A percentile compares a stretch with the other conserved stretches of the same genome.
phyloP scores from a whole-genome alignment of 2,888 invertebrate genomes.

The Lutraria lutraria region DNA sequence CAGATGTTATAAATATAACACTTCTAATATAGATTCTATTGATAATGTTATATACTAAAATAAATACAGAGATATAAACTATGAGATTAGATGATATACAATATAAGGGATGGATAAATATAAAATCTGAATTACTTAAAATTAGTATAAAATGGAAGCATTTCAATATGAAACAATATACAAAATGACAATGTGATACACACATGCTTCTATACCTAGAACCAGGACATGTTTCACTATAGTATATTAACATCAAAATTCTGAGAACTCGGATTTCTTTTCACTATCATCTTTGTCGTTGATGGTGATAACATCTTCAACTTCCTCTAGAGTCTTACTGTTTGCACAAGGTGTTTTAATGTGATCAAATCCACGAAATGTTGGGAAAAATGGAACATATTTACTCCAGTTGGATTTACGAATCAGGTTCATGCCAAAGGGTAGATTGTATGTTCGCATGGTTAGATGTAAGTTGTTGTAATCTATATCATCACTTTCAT shows the following conservation, averaged over 20 bases:
- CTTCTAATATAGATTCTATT: no score
- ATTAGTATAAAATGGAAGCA: no score
- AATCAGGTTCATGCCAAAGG: slow-evolving; percentile 62
- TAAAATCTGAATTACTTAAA: no score
- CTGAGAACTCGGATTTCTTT: slow-evolving; percentile 32
- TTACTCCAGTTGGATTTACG: slow-evolving; percentile 56
- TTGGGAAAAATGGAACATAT: slow-evolving; percentile 66
- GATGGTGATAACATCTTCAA: slow-evolving; percentile 32
- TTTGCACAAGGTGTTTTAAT: slow-evolving; percentile 20
- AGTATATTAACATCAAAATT: background rate
- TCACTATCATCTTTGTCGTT: slow-evolving; percentile 8
- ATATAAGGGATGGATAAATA: no score
- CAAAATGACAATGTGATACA: no score
- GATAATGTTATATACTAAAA: no score
- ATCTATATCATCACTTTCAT: slow-evolving; percentile 35
- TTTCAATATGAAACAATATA: no score
- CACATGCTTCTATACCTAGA: no score
- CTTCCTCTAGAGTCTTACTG: slow-evolving; percentile 2
- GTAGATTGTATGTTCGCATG: slow-evolving; percentile 69
- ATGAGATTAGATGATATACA: no score
- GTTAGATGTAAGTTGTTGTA: slow-evolving; percentile 48
- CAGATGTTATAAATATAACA: no score
- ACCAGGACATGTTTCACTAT: no score
- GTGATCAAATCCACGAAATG: slow-evolving; percentile 61
- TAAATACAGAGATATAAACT: no score